phyloP scores from a whole-genome alignment of 2,113 vertebrate species.

The Oreochromis aureus region DNA sequence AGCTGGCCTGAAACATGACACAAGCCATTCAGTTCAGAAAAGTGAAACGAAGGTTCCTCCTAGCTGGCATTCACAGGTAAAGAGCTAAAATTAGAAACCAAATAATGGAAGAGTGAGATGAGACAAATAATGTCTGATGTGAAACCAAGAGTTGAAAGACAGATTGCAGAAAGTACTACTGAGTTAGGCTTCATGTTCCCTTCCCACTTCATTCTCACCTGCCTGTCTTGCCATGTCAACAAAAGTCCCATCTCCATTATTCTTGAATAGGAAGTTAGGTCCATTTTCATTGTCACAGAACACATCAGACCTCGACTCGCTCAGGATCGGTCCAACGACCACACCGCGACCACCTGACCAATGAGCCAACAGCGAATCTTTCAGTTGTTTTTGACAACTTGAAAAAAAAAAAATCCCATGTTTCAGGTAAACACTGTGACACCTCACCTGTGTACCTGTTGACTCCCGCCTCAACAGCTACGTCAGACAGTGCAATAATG shows the following conservation, averaged over 20 bases:
- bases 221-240: conserved; percentile 73
- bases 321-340: conserved; percentile 90
- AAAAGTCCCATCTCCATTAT: conserved; percentile 85
- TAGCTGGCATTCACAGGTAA: neutral
- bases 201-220: conserved; percentile 68
- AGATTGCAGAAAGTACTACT: neutral
- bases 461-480: conserved; percentile 81
- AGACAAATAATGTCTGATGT: rapidly evolving
- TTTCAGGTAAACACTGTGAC: neutral
- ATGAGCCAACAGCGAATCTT: neutral
- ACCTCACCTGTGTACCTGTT: conserved; percentile 87
- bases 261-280: conserved; percentile 92
- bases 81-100: neutral
- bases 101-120: neutral
- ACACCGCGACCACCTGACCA: conserved; percentile 86
- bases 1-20: neutral
- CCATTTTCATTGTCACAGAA: conserved; percentile 97
- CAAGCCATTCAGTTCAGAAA: neutral
- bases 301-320: conserved; percentile 79
- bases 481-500: conserved; percentile 81
- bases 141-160: neutral
- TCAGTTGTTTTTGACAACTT: neutral
- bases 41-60: neutral
- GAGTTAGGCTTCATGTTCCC: neutral
- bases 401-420: neutral